A percentile compares a stretch with the other conserved stretches of the same genome.
phyloP scores from a whole-genome alignment of 2,888 invertebrate species.

The Sylvicola fuscatus region DNA sequence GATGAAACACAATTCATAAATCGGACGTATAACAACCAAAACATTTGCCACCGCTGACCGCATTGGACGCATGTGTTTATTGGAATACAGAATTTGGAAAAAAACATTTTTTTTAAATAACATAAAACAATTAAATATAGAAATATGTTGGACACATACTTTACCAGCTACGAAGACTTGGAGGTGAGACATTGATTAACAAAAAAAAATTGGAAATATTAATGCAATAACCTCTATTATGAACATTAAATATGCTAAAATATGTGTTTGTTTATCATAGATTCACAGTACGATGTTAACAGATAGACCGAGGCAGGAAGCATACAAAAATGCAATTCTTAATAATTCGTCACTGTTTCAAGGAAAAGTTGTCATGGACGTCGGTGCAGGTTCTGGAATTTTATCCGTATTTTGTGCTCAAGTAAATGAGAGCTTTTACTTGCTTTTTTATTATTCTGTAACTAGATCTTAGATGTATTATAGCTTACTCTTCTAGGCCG shows the following conservation, averaged over 20 bases:
- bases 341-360: constrained; percentile 41
- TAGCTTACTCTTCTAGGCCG: constrained; percentile 32
- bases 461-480: not conserved
- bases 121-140: no score
- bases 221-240: not conserved
- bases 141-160: constrained; percentile 24
- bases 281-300: constrained; percentile 62
- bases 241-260: not conserved
- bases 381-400: constrained; percentile 75
- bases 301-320: constrained; percentile 52
- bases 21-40: no score
- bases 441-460: not conserved
- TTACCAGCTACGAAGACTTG: constrained; percentile 52
- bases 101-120: no score
- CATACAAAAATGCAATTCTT: constrained; percentile 63
- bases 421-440: constrained; percentile 2
- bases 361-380: constrained; percentile 65
- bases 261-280: constrained; percentile 26
- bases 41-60: no score
- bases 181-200: constrained; percentile 32
- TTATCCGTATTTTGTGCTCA: constrained; percentile 71
- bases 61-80: no score
- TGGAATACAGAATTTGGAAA: no score
- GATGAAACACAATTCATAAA: no score
- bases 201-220: constrained; percentile 1